These are phyloP conservation scores for Hippolais icterina DNA, from an alignment of 2,113 vertebrate species.

Conservation along the genomic window DNA sequence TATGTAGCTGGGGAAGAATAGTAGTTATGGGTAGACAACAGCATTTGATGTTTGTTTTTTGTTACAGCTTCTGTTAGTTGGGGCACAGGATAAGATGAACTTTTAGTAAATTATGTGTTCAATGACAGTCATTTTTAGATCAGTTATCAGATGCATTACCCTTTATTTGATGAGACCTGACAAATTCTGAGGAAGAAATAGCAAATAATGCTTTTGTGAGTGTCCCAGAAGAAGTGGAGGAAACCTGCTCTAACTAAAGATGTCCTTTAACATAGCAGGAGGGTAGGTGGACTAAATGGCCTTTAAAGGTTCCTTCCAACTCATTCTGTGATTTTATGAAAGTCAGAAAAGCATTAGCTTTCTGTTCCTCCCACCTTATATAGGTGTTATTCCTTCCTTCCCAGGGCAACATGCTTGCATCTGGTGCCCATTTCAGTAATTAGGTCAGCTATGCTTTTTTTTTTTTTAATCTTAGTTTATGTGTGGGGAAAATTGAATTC, in stretches of 20 bases:
- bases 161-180: not conserved
- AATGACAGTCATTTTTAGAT: not conserved
- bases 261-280: not conserved
- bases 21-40: not conserved
- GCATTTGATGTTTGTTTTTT: not conserved
- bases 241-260: not conserved
- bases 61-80: not conserved
- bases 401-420: not conserved
- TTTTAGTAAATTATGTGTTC: not conserved
- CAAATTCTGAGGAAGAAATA: not conserved
- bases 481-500: not conserved
- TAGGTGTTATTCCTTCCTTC: not conserved
- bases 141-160: fast-evolving
- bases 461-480: not conserved
- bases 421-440: not conserved
- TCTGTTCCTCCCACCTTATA: not conserved
- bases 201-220: not conserved
- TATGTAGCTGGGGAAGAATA: not conserved
- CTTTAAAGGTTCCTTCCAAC: not conserved
- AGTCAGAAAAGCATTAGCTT: not conserved
- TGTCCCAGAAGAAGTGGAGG: not conserved
- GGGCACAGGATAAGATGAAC: not conserved
- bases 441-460: not conserved
- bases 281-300: not conserved
- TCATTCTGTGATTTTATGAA: not conserved